These are phyloP conservation scores for Malthinus seriepunctatus DNA, from an alignment of 2,888 invertebrate species.

Conservation along the genomic window DNA sequence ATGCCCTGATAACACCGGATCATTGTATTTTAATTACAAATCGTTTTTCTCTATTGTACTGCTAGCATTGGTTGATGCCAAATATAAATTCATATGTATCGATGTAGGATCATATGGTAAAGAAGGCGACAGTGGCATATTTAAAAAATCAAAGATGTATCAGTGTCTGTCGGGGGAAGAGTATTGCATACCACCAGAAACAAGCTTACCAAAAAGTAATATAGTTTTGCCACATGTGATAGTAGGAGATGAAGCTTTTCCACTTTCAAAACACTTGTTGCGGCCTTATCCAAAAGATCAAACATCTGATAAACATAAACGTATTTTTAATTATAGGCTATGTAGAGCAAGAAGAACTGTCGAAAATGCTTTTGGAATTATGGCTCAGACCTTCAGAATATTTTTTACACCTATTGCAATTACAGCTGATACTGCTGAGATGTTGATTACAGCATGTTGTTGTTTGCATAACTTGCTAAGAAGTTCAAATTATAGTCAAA, in stretches of 20 bases:
- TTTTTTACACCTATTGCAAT: slow-evolving; percentile 25
- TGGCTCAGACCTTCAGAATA: slow-evolving; percentile 30
- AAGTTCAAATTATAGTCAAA: background rate
- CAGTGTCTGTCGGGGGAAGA: background rate
- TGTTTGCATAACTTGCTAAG: slow-evolving; percentile 9
- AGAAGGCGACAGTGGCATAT: slow-evolving; percentile 27
- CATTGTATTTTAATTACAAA: slow-evolving; percentile 32
- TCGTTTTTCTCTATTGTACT: slow-evolving; percentile 34
- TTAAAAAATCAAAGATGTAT: slow-evolving; percentile 17
- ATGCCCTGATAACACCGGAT: slow-evolving; percentile 25
- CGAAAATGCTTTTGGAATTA: slow-evolving; percentile 33
- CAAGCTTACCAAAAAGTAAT: background rate
- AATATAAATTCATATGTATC: slow-evolving; percentile 33
- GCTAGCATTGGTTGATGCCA: slow-evolving; percentile 31
- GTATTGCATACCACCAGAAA: background rate
- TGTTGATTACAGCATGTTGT: slow-evolving; percentile 4
- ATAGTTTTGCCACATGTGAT: slow-evolving; percentile 22
- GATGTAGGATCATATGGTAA: slow-evolving; percentile 34
- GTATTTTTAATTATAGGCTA: slow-evolving; percentile 29
- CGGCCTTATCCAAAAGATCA: slow-evolving; percentile 20
- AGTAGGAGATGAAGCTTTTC: slow-evolving; percentile 32
- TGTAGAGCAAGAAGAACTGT: slow-evolving; percentile 26
- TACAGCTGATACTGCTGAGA: slow-evolving; percentile 3
- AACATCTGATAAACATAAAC: slow-evolving; percentile 15
- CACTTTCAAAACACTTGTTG: slow-evolving; percentile 20